These are phyloP conservation scores for Zeugodacus cucurbitae DNA, from an alignment of 1,140 invertebrate genomes.

Conservation along the genomic window DNA sequence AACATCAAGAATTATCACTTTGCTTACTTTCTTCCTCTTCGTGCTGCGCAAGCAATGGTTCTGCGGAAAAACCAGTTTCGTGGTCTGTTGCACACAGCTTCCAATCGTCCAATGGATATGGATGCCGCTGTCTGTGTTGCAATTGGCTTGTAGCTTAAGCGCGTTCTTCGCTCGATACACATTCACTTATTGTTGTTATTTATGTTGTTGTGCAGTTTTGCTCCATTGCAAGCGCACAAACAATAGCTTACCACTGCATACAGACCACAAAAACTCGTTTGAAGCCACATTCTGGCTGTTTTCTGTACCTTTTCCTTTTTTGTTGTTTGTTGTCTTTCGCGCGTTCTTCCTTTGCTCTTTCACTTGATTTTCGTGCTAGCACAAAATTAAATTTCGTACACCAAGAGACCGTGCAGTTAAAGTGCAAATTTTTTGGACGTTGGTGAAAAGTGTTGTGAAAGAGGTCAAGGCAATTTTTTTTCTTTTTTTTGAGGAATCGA, in stretches of 20 bases:
- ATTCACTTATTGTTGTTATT: not conserved
- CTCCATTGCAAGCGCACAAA: not conserved
- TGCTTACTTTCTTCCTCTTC: not conserved
- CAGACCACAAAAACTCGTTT: constrained; percentile 26
- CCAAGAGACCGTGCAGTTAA: not conserved
- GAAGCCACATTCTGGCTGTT: not conserved
- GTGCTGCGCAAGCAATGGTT: not conserved
- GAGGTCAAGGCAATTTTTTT: not conserved
- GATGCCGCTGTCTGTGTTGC: not conserved
- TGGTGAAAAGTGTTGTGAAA: not conserved
- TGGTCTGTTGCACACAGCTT: constrained; percentile 31
- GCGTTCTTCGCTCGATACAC: not conserved
- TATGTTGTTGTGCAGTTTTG: not conserved
- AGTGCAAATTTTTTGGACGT: not conserved
- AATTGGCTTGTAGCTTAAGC: not conserved
- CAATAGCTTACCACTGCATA: constrained; percentile 17
- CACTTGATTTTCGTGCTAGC: not conserved
- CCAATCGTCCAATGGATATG: not conserved
- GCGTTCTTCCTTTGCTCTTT: not conserved
- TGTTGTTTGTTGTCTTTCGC: not conserved
- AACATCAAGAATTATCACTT: not conserved
- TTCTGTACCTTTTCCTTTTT: not conserved
- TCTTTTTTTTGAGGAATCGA: no score
- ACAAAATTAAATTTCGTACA: not conserved
- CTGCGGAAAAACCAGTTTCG: constrained; percentile 22